These are phyloP conservation scores for Cerastis rubricosa DNA, from an alignment of 2,888 invertebrate genomes.

Conservation along the genomic window DNA sequence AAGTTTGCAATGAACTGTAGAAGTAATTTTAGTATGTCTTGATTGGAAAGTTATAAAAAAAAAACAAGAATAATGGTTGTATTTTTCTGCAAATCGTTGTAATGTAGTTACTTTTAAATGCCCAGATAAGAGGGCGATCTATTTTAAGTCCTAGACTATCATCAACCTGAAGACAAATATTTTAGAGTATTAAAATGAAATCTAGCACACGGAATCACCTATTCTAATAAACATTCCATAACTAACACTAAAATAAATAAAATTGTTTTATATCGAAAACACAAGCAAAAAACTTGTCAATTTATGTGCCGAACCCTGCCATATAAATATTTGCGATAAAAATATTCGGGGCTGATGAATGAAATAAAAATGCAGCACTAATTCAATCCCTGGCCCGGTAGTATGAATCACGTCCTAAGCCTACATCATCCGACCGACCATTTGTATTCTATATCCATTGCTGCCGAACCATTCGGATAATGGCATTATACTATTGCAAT, in stretches of 20 bases:
- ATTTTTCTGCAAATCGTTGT: neutral
- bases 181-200: neutral
- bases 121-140: neutral
- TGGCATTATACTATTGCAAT: constrained; percentile 59
- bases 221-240: constrained; percentile 14
- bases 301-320: constrained; percentile 31
- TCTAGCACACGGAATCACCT: neutral
- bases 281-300: constrained; percentile 28
- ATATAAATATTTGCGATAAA: constrained; percentile 52
- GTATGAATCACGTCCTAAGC: constrained; percentile 62
- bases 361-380: constrained; percentile 56
- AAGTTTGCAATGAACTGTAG: neutral
- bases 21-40: neutral
- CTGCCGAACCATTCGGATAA: constrained; percentile 42
- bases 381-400: constrained; percentile 44
- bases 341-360: constrained; percentile 38
- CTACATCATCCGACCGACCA: constrained; percentile 52
- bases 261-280: constrained; percentile 18
- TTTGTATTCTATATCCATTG: constrained; percentile 65
- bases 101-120: neutral
- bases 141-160: neutral
- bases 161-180: too few relatives aligned
- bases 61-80: neutral
- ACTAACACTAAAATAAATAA: constrained; percentile 14
- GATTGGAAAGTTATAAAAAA: neutral